Evolutionary conservation across 2,113 vertebrate species (phyloP).

Genomic region (Arothron firmamentum): DNA sequence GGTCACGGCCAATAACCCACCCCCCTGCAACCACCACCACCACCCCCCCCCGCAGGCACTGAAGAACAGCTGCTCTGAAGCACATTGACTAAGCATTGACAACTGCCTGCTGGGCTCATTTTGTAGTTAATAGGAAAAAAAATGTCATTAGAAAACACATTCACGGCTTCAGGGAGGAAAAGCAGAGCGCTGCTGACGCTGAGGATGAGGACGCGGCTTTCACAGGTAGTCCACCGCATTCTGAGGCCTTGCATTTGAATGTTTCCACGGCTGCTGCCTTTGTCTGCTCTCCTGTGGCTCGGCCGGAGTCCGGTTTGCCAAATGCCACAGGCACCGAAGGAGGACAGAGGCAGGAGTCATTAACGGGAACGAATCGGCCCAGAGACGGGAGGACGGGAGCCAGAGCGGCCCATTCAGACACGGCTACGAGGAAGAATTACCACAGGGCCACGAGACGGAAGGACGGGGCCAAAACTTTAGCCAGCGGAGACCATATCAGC

Average conservation of each 20-base stretch:
- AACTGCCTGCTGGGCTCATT: slow-evolving; percentile 68
- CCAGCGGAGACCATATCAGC: slow-evolving; percentile 3
- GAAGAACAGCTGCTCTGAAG: slow-evolving; percentile 67
- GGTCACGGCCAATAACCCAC: slow-evolving; percentile 67
- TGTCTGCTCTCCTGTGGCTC: slow-evolving; percentile 26
- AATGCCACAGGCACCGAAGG: slow-evolving; percentile 44
- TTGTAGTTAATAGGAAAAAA: slow-evolving; percentile 54
- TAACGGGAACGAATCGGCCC: slow-evolving; percentile 60
- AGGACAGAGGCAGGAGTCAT: slow-evolving; percentile 57
- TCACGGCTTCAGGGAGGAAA: slow-evolving; percentile 59
- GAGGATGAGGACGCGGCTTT: slow-evolving; percentile 34
- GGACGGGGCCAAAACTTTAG: slow-evolving; percentile 16
- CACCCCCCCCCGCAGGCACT: slow-evolving; percentile 17
- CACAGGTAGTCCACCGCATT: slow-evolving; percentile 3
- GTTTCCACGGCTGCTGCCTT: slow-evolving; percentile 16
- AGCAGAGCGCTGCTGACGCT: slow-evolving; percentile 42
- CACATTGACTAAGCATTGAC: slow-evolving; percentile 68
- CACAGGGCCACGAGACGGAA: neutral
- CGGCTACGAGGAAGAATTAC: slow-evolving; percentile 20
- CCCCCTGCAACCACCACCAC: slow-evolving; percentile 20
- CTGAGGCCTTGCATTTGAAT: slow-evolving; percentile 13
- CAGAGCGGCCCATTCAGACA: slow-evolving; percentile 18
- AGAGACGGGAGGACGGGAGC: slow-evolving; percentile 24
- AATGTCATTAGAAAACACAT: slow-evolving; percentile 60
- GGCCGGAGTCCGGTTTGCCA: slow-evolving; percentile 22